phyloP scores from a whole-genome alignment of 2,888 invertebrate genomes.

The Stenolophus ochropezus region DNA sequence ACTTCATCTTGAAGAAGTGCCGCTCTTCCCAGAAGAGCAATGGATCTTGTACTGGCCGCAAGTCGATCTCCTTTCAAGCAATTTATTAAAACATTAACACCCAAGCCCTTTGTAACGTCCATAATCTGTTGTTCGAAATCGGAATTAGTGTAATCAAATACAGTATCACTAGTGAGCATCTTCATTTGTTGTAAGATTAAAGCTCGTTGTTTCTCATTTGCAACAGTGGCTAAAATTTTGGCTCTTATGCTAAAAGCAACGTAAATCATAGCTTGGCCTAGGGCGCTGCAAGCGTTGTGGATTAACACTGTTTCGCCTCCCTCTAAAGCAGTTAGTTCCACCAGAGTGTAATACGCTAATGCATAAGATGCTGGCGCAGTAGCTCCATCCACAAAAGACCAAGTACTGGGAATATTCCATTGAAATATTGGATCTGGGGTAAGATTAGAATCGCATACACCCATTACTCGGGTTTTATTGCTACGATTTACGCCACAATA shows the following conservation, averaged over 20 bases:
- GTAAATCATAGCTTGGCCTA: constrained; percentile 83
- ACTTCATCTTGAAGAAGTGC: constrained; percentile 90
- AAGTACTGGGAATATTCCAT: constrained; percentile 83
- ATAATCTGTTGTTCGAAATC: constrained; percentile 74
- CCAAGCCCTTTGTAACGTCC: constrained; percentile 86
- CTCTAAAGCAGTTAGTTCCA: constrained; percentile 70
- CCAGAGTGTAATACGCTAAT: constrained; percentile 73
- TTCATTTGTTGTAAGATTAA: constrained; percentile 63
- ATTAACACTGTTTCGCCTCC: constrained; percentile 74
- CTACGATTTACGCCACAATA: background rate
- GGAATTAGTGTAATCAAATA: background rate
- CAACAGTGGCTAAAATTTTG: constrained; percentile 79
- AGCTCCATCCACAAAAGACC: constrained; percentile 85
- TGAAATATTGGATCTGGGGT: constrained; percentile 71
- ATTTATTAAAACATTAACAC: constrained; percentile 94
- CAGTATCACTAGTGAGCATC: background rate
- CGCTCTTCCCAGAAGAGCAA: constrained; percentile 81
- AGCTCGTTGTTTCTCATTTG: constrained; percentile 71
- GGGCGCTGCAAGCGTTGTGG: constrained; percentile 78
- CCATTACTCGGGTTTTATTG: constrained; percentile 4
- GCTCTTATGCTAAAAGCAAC: constrained; percentile 78
- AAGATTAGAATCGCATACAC: background rate
- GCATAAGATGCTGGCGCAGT: constrained; percentile 87
- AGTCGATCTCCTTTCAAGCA: constrained; percentile 93
- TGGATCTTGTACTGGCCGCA: constrained; percentile 80